phyloP scores from a whole-genome alignment of 2,888 invertebrate species.

The Ectemnius continuus region DNA sequence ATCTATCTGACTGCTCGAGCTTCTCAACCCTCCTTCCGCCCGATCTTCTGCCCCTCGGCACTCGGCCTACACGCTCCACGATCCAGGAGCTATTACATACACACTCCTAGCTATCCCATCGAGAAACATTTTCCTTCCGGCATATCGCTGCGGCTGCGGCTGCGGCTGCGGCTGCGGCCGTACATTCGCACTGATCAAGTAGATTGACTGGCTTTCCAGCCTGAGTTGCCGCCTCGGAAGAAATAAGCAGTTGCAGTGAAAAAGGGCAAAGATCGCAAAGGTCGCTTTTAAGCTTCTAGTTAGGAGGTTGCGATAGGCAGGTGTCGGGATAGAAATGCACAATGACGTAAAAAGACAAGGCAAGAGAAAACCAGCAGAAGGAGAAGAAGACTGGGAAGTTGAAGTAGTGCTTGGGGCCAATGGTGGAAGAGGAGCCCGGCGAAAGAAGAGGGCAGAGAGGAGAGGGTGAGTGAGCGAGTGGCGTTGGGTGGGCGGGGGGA shows the following conservation, averaged over 20 bases:
- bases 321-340: background rate
- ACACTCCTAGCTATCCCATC: conserved; percentile 34
- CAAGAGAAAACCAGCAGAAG: background rate
- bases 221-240: background rate
- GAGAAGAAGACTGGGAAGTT: background rate
- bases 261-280: background rate
- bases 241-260: background rate
- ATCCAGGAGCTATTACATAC: conserved; percentile 2
- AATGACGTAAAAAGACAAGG: background rate
- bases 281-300: no score
- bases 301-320: no score
- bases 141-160: background rate
- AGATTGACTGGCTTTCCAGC: background rate
- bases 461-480: conserved; percentile 13
- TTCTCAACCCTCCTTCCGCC: conserved; percentile 39
- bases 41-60: conserved; percentile 25
- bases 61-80: conserved; percentile 21
- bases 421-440: no score
- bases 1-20: conserved; percentile 35
- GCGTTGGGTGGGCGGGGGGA: conserved; percentile 14
- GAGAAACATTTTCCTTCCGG: conserved; percentile 10
- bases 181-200: background rate
- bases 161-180: no score
- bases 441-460: background rate
- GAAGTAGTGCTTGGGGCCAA: no score